These are phyloP conservation scores for Theristicus caerulescens DNA, from an alignment of 2,113 vertebrate genomes.

Conservation along the genomic window DNA sequence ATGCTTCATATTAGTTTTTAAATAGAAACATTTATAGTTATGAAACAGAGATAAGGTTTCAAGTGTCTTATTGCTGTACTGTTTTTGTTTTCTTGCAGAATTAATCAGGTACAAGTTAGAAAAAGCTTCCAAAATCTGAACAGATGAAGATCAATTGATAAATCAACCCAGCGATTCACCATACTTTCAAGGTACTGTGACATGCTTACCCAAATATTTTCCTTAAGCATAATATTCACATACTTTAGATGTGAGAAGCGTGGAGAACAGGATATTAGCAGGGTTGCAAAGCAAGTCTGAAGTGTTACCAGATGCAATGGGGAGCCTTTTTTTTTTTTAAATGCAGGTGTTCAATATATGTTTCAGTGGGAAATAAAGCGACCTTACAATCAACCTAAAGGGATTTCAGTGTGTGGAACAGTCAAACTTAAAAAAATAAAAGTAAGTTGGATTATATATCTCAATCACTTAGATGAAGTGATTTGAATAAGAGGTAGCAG, in stretches of 20 bases:
- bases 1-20: neutral
- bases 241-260: conserved; percentile 3
- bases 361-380: neutral
- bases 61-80: conserved; percentile 1
- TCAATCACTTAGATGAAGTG: neutral
- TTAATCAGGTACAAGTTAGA: conserved; percentile 68
- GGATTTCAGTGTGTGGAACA: neutral
- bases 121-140: conserved; percentile 59
- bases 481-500: neutral
- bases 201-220: conserved; percentile 30
- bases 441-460: neutral
- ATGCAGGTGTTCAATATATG: conserved; percentile 14
- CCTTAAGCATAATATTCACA: conserved; percentile 12
- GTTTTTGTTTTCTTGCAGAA: conserved; percentile 55
- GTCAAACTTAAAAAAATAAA: neutral
- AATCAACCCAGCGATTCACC: conserved; percentile 61
- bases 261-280: conserved; percentile 46
- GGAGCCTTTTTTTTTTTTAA: neutral
- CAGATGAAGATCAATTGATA: conserved; percentile 77
- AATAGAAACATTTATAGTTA: neutral
- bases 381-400: neutral
- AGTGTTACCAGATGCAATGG: conserved; percentile 42
- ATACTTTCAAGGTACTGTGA: conserved; percentile 70
- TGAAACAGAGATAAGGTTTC: neutral
- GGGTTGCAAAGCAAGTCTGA: neutral